Evolutionary conservation across 2,113 vertebrate genomes (phyloP), one percentile per base, ranked within the genome.

Genomic region (Syngnathus scovelli): DNA sequence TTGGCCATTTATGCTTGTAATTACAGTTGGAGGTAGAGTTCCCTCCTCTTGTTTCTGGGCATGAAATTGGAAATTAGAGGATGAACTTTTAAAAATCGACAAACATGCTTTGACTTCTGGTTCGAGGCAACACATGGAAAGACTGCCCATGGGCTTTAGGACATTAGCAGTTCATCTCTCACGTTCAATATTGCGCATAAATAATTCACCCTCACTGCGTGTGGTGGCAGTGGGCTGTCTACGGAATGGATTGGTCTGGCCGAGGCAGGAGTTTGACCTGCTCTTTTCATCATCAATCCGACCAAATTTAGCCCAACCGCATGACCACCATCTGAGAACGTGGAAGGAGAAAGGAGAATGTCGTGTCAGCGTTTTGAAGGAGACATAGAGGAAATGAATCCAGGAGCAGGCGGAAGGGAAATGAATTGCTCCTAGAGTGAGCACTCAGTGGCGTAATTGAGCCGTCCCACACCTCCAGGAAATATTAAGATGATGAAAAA

Each of bases 171-270:
- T 83, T 90, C 88, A 80, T 91, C 87, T 91, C 90, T 92, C 89
- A 90, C 90, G 89, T 89, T 91, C 88, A 72, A 90, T 92, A 92
- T 89, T 86, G 87, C 89, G 90, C 90, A 92, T 92, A 88, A 92
- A 92, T 92, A 90, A 92, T 92, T 92, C 89, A 91, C 76, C 80
- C 83, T 80, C 78, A 80, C 84, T 41, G 69, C 0, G 70, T 87
- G 89, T 78, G 88, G 83, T 41, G 79, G 88, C 60, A 66, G 78
- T 79, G 77, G 86, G 89, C 78, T 84, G 87, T 90, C 90, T 85
- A 85, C 78, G 86, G 88, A 89, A 92, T 91, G 88, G 89, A 92
- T 91, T 87, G 90, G 87, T 82, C 89, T 92, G 90, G 91, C 90
- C 90, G 83, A 86, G 71, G 78, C 81, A 76, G 85, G 84, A 87